These are phyloP conservation scores for Patiria miniata DNA, from an alignment of 35 echinoderm and acorn worm species.

Conservation along the genomic window DNA sequence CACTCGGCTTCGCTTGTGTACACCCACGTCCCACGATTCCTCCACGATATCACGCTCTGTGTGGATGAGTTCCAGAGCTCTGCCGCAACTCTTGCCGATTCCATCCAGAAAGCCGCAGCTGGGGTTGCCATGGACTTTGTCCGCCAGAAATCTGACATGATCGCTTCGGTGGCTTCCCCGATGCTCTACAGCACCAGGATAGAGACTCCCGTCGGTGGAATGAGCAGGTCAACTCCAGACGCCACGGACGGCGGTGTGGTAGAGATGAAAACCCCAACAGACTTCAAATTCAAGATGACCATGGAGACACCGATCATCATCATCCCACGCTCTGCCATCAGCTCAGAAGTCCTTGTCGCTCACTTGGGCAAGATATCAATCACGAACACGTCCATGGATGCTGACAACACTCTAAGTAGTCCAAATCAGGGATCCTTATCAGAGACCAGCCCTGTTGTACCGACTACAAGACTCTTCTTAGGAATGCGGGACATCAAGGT, in stretches of 20 bases:
- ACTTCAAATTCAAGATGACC: constrained; percentile 69
- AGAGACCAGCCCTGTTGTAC: not conserved
- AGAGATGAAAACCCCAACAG: constrained; percentile 6
- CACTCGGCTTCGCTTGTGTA: constrained; percentile 84
- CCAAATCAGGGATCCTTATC: not conserved
- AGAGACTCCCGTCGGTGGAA: constrained; percentile 39
- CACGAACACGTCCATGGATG: constrained; percentile 45
- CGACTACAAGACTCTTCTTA: constrained; percentile 47
- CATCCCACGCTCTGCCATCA: constrained; percentile 67
- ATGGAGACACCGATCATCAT: constrained; percentile 93
- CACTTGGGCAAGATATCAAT: constrained; percentile 90
- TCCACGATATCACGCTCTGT: constrained; percentile 71
- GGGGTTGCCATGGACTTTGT: constrained; percentile 91
- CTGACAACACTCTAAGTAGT: constrained; percentile 36
- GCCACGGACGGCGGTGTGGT: constrained; percentile 16
- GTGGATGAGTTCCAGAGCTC: constrained; percentile 92
- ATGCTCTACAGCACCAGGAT: constrained; percentile 52
- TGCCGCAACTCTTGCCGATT: constrained; percentile 64
- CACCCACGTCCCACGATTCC: constrained; percentile 88
- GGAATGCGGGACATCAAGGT: constrained; percentile 86
- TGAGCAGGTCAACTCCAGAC: not conserved
- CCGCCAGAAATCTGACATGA: constrained; percentile 44
- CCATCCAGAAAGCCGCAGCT: constrained; percentile 86
- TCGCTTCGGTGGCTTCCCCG: constrained; percentile 30
- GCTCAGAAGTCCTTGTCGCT: constrained; percentile 85